Base-by-base conservation (phyloP, 1,140 invertebrate genomes). In the Paraescarpia echinospica region DNA sequence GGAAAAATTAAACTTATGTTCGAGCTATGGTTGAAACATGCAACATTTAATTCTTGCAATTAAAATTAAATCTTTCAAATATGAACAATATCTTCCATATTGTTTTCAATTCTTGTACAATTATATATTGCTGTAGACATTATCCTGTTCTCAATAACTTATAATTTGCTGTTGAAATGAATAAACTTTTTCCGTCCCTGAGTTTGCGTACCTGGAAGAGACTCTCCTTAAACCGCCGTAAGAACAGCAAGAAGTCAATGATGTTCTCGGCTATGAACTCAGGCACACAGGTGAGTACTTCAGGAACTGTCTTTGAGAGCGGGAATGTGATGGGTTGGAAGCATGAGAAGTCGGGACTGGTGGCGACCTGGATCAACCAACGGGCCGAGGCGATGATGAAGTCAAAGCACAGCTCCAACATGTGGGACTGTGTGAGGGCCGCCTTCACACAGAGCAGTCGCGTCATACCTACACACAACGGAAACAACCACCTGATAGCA, bases 201-300 rank as follows among this genome's bases (percentile, higher is more conserved):
- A 6, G 41, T 41, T 77, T 77, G 27, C 90, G 90, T 93, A 95
- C 95, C 94, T 96, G 94, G 94, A 94, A 95, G 92, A 95, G 94
- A 48, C 94, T 94, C 93, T 95, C 95, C 93, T 96, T 97, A 96
- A 97, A 97, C 35, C 97, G 97, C 89, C 97, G 95, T 94, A 98
- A 93, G 95, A 98, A 97, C 93, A 97, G 97, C 93, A 99, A 96
- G 96, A 98, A 98, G 59, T 97, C 97, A 22, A 98, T 97, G 91
- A 98, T 97, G 96, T 99, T 99, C 95, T 98, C 98, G 35, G 98
- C 96, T n/a, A 99, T 96, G 94, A 98, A 98, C 96, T 99, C 98
- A 89, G 98, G 98, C 95, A 99, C 97, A 95, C 97, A 98, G 95
- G 97, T 97, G 94, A 96, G 95, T 33, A 93, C 92, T n/a, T 89